A percentile compares a stretch with the other conserved stretches of the same genome.
These are phyloP conservation scores for Balearica regulorum DNA, from an alignment of 2,797 vertebrate genomes.

Conservation along the genomic window DNA sequence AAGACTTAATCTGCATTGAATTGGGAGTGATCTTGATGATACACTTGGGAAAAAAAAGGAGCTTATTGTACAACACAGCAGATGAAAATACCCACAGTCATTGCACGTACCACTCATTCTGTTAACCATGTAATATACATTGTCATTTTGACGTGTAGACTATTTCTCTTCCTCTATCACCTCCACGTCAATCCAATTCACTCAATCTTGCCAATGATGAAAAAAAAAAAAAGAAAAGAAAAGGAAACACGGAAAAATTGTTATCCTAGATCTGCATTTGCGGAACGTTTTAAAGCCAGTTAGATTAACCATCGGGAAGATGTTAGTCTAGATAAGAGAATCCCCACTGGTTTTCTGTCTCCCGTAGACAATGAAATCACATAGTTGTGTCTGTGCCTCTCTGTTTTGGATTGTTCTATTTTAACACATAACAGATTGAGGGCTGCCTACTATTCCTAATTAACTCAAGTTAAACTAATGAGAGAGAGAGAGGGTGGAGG, in stretches of 20 bases:
- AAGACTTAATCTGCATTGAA: conserved; percentile 68
- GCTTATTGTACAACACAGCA: conserved; percentile 60
- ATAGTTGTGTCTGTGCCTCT: conserved; percentile 79
- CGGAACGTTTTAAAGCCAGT: conserved; percentile 67
- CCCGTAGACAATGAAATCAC: conserved; percentile 80
- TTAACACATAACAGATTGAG: conserved; percentile 68
- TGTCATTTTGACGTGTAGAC: conserved; percentile 81
- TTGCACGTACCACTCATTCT: conserved; percentile 70
- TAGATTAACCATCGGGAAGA: conserved; percentile 79
- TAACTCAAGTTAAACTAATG: conserved; percentile 82
- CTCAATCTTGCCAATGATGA: conserved; percentile 66
- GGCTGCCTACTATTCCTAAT: conserved; percentile 78
- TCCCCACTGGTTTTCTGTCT: conserved; percentile 84
- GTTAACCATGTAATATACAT: conserved; percentile 74
- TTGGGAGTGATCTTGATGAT: conserved; percentile 70
- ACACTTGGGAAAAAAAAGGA: conserved; percentile 32
- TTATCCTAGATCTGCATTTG: conserved; percentile 59
- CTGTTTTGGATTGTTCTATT: conserved; percentile 74
- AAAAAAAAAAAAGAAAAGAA: not conserved
- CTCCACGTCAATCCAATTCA: conserved; percentile 74
- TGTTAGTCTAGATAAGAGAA: conserved; percentile 82
- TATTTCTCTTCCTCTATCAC: conserved; percentile 76
- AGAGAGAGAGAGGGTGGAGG: conserved; percentile 54
- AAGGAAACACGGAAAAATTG: conserved; percentile 59
- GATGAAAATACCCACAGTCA: conserved; percentile 63